Evolutionary conservation across 2,797 vertebrate genomes (phyloP), one percentile per base, ranked within the genome.

Genomic region (Apodemus agrarius): DNA sequence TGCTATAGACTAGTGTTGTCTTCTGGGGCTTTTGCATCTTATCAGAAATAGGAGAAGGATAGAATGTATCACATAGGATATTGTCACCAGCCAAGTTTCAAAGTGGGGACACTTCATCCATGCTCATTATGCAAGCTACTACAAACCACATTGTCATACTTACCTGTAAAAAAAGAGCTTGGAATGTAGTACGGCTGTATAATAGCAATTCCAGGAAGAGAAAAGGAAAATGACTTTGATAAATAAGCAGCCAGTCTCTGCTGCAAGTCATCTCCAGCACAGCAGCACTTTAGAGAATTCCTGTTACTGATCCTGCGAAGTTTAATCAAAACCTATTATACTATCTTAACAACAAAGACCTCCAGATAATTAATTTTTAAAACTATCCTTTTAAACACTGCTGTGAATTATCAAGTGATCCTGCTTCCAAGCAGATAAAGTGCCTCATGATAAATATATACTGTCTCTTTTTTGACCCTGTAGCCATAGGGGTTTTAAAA

Each of bases 331-430:
- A 88, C 40, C 78, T 91, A 46, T 96, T 94, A 93, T 34, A 37
- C 26, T 94, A 61, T 95, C 93, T 95, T 74, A 88, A 93, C 52
- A 96, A 88, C 11, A 90, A 93, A 82, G 16, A 79, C 29, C 89
- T 94, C n/a, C 7, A 95, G 81, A 86, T 93, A 96, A 96, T 96
- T 96, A 93, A 93, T 90, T 95, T 96, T 93, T 95, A 54, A 93
- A 95, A 91, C 74, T 86, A 93, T 21, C 31, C 78, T 76, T 93
- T 94, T 93, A 94, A 95, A 92, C 31, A 88, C 22, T 88, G 81
- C 46, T 97, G 31, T 92, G 90, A 95, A 75, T 94, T 92, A 94
- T 74, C 67, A 93, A 90, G 84, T 63, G n/a, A 31, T 91, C 43
- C 59, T 94, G 76, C 85, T 96, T 83, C 89, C n/a, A 79, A 67